Conservation (phyloP, 2,797 vertebrate genomes). For the Cygnus olor region DNA sequence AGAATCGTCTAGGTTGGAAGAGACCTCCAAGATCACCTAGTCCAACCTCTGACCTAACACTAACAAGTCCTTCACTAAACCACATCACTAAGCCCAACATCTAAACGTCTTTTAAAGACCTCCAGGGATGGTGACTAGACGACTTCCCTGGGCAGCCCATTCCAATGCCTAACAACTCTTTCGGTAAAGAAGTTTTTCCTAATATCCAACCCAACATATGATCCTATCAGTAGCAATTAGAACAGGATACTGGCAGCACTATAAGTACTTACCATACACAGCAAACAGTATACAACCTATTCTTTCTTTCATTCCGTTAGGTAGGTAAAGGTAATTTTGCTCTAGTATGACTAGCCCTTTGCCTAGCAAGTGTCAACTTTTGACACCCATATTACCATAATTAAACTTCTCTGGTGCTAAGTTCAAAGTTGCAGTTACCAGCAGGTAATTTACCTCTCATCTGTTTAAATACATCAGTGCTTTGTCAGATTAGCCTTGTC, state of each 20-base stretch:
- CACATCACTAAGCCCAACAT: too few species aligned
- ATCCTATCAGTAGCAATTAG: not conserved
- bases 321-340: not conserved
- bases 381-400: not conserved
- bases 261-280: not conserved
- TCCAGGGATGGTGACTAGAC: too few species aligned
- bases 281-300: not conserved
- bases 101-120: too few species aligned
- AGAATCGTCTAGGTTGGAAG: too few species aligned
- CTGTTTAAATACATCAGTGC: not conserved
- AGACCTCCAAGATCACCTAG: too few species aligned
- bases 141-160: too few species aligned
- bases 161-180: too few species aligned
- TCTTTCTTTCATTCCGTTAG: not conserved
- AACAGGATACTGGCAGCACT: not conserved
- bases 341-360: not conserved
- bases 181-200: too few species aligned
- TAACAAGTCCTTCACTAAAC: too few species aligned
- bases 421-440: slow-evolving; percentile 2
- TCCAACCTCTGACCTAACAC: too few species aligned
- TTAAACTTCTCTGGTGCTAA: slow-evolving; percentile 9
- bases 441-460: not conserved
- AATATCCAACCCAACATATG: too few species aligned
- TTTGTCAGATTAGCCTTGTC: not conserved
- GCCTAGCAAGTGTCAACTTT: not conserved